A percentile compares a stretch with the other conserved stretches of the same genome.
Evolutionary conservation across 1,140 invertebrate species (phyloP).

Genomic region (Sitophilus oryzae): DNA sequence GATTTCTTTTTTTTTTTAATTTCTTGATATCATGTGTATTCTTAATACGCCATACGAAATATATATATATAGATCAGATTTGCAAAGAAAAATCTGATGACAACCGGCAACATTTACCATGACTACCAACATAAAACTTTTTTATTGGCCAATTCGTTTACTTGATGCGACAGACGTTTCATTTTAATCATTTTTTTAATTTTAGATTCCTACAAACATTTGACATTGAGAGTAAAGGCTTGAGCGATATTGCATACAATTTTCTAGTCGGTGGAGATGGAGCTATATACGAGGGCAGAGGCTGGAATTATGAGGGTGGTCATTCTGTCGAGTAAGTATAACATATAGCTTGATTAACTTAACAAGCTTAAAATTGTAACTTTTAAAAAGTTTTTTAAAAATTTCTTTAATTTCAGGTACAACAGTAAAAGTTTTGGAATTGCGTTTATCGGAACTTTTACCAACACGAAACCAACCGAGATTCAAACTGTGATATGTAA

Average conservation of each 20-base stretch:
- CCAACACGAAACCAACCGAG: background rate
- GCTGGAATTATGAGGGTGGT: conserved; percentile 52
- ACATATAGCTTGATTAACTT: background rate
- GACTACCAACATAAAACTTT: no score
- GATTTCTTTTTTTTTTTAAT: no score
- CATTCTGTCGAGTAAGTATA: conserved; percentile 48
- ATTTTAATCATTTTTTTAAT: background rate
- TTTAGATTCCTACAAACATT: conserved; percentile 57
- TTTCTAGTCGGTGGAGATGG: conserved; percentile 72
- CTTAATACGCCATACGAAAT: no score
- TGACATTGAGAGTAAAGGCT: conserved; percentile 60
- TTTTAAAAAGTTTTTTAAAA: no score
- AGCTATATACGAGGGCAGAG: conserved; percentile 58
- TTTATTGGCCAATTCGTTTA: no score
- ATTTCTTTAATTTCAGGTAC: background rate
- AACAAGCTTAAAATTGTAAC: no score
- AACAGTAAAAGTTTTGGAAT: background rate
- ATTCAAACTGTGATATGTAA: background rate
- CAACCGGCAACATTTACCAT: background rate
- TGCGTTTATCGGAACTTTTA: background rate
- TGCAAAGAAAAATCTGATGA: background rate
- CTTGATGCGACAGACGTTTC: background rate
- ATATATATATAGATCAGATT: no score
- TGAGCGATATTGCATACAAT: conserved; percentile 64
- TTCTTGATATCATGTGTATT: no score